phyloP scores from a whole-genome alignment of 2,113 vertebrate genomes.

The Nibea albiflora region DNA sequence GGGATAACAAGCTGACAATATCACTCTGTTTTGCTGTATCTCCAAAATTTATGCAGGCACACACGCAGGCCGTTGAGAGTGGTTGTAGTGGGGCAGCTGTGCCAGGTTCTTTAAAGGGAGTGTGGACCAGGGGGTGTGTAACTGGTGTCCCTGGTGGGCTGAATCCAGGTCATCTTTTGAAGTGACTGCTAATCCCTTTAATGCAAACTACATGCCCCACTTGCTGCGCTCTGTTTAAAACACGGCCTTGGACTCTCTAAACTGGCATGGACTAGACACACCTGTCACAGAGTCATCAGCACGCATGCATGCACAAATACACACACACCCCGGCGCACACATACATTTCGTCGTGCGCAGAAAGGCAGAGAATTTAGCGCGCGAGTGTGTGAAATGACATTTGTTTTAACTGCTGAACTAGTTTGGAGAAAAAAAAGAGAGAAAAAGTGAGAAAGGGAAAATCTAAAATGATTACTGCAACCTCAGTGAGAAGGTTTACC shows the following conservation, averaged over 20 bases:
- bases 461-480: conserved; percentile 26
- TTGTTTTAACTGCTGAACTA: neutral
- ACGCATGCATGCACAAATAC: conserved; percentile 50
- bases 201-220: conserved; percentile 88
- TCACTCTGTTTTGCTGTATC: conserved; percentile 60
- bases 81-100: conserved; percentile 82
- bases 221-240: conserved; percentile 84
- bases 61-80: conserved; percentile 71
- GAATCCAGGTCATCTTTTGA: conserved; percentile 89
- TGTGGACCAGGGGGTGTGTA: conserved; percentile 83
- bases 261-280: conserved; percentile 84
- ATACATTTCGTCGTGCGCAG: conserved; percentile 2
- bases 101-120: conserved; percentile 86
- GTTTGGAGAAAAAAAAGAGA: conserved; percentile 3
- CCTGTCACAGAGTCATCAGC: conserved; percentile 79
- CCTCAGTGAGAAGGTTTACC: conserved; percentile 57
- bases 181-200: conserved; percentile 89
- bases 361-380: neutral
- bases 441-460: neutral
- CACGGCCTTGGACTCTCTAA: conserved; percentile 81
- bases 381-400: conserved; percentile 9
- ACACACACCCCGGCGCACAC: conserved; percentile 34
- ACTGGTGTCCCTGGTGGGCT: conserved; percentile 87
- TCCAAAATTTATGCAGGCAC: conserved; percentile 61
- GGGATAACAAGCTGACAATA: conserved; percentile 66